A percentile compares a stretch with the other conserved stretches of the same genome.
These are phyloP conservation scores for Aspidiotus rigidus DNA, from an alignment of 2,888 invertebrate species.

Conservation along the genomic window DNA sequence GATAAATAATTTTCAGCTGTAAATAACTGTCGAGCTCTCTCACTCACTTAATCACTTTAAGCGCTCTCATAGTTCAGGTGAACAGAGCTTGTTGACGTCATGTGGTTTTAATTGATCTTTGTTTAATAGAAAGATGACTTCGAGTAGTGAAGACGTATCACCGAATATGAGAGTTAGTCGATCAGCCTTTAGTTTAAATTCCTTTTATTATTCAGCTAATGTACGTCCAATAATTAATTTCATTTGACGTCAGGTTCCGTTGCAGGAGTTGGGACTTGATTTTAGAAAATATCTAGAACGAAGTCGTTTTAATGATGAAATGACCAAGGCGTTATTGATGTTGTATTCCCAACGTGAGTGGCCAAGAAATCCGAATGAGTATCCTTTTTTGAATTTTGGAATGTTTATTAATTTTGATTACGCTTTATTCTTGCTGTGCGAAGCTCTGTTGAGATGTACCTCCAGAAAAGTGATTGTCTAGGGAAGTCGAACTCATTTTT, in stretches of 20 bases:
- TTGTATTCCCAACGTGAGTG: conserved; percentile 26
- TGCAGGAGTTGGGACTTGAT: conserved; percentile 21
- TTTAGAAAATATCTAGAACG: conserved; percentile 27
- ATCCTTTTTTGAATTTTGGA: conserved; percentile 18
- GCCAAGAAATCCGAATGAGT: conserved; percentile 30
- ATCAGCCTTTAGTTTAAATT: not conserved
- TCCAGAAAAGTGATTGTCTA: too few species aligned
- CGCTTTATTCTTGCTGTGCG: too few species aligned
- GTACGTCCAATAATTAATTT: not conserved
- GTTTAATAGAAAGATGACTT: not conserved
- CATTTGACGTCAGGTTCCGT: not conserved
- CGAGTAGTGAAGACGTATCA: conserved; percentile 8
- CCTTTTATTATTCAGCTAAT: not conserved
- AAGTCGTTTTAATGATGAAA: conserved; percentile 19
- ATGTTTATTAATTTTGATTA: too few species aligned
- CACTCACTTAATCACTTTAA: too few species aligned
- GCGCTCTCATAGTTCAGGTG: too few species aligned
- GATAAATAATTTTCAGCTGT: too few species aligned
- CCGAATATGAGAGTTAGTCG: conserved; percentile 18
- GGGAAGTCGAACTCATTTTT: too few species aligned
- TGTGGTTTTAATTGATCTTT: too few species aligned
- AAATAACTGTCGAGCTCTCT: too few species aligned
- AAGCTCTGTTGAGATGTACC: too few species aligned
- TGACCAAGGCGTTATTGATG: conserved; percentile 11
- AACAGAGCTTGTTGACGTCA: too few species aligned